Percentiles rank a stretch among this genome's conserved stretches.
phyloP scores from a whole-genome alignment of 2,888 invertebrate species.

The Cryptophagus acutangulus region DNA sequence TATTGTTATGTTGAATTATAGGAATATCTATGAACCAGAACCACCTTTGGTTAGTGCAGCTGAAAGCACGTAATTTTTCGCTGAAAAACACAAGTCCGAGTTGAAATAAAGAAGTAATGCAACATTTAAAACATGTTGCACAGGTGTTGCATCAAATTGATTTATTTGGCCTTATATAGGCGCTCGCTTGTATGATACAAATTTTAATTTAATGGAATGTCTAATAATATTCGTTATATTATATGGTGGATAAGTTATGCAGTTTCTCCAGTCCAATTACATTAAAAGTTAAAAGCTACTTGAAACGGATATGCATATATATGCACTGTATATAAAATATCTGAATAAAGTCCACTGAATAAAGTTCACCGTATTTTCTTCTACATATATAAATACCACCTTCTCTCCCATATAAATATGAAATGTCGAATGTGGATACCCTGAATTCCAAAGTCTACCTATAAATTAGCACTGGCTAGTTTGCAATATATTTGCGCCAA shows the following conservation, averaged over 20 bases:
- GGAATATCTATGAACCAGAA: no score
- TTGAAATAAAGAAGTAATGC: no score
- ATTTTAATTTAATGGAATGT: slow-evolving; percentile 16
- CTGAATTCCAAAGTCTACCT: slow-evolving; percentile 21
- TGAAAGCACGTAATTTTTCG: no score
- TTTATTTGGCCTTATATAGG: background rate
- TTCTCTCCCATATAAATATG: slow-evolving; percentile 26
- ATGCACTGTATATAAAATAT: slow-evolving; percentile 13
- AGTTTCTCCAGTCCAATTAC: slow-evolving; percentile 20
- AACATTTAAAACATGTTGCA: no score
- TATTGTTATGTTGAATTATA: no score
- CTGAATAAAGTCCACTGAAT: slow-evolving; percentile 8
- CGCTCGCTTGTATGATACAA: slow-evolving; percentile 12
- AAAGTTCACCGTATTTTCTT: slow-evolving; percentile 19
- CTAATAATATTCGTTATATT: slow-evolving; percentile 11
- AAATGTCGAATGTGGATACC: slow-evolving; percentile 21
- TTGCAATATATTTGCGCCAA: slow-evolving; percentile 22
- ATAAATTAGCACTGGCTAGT: slow-evolving; percentile 23
- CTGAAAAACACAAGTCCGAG: no score
- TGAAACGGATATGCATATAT: slow-evolving; percentile 21
- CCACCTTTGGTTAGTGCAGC: no score
- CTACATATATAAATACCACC: slow-evolving; percentile 26
- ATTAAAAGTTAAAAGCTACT: slow-evolving; percentile 21
- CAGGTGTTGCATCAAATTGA: slow-evolving; percentile 4
- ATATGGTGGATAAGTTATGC: slow-evolving; percentile 21